Evolutionary conservation across 2,797 vertebrate species (phyloP), one percentile per base, ranked within the genome.

Genomic region (Hozukius guyotensis): DNA sequence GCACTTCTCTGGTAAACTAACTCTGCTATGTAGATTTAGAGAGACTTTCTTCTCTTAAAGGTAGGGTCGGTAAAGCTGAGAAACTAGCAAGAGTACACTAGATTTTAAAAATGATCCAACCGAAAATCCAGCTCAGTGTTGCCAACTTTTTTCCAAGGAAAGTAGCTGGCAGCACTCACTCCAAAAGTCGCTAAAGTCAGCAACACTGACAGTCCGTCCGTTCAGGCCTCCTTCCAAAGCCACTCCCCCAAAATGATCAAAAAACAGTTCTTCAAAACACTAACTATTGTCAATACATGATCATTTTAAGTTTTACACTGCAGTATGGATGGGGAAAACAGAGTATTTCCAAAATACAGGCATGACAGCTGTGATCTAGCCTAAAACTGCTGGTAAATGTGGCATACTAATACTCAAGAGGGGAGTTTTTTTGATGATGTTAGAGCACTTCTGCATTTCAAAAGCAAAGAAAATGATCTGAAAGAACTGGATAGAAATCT

Each of bases 1-100:
- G 22, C 32, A 70, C 22, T 24, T 67, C 56, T 66, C 22, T 67
- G 34, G n/a, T 63, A 32, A 87, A 72, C 42, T 66, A 63, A 70
- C 8, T 70, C n/a, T 31, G 25, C 4, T 29, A 42, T 24, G 32
- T 16, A 9, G 12, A 74, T 42, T 29, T 27, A 42, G 49, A 61
- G 12, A 32, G 12, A 32, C 3, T 29, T 62, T 57, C 65, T 18
- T n/a, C 5, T 8, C 74, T 36, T 70, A 71, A 62, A 59, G 13
- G 18, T 46, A 59, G 46, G 18, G 46, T 20, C 46, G 18, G 46
- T 49, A 49, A 20, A 49, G 46, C 18, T 49, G 46, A 49, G 18
- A 49, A 49, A 49, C 46, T 49, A 49, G 4, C 46, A 20, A 49
- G 46, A 49, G 18, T 49, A 46, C 42, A 46, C 42, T 46, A 63